Conservation (phyloP, 2,113 vertebrate genomes). For the Pitta sordida region DNA sequence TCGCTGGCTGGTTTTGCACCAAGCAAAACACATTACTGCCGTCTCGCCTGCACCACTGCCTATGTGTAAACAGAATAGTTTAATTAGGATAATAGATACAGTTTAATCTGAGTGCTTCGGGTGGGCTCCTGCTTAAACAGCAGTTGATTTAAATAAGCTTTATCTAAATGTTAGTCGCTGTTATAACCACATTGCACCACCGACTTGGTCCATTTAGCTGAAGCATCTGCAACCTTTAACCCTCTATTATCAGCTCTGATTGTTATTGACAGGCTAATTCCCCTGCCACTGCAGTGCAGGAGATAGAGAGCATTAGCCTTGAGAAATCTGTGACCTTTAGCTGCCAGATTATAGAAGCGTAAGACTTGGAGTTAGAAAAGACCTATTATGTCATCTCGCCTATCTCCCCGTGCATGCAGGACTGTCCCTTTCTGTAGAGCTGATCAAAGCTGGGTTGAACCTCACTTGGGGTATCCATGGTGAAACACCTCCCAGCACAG, state of each 20-base stretch:
- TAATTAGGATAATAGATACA: neutral
- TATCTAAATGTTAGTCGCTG: conserved; percentile 35
- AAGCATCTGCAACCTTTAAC: conserved; percentile 63
- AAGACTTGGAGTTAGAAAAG: conserved; percentile 22
- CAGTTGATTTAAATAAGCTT: conserved; percentile 47
- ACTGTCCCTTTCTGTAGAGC: neutral
- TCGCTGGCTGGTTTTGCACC: neutral
- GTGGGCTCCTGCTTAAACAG: neutral
- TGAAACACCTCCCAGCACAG: neutral
- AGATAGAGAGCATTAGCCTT: conserved; percentile 55
- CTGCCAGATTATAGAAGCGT: conserved; percentile 26
- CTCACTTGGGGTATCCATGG: conserved; percentile 10
- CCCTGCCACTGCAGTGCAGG: conserved; percentile 1
- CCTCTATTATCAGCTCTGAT: conserved; percentile 54
- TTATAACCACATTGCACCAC: neutral
- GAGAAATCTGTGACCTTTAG: conserved; percentile 65
- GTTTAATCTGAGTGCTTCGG: neutral
- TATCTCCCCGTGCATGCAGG: neutral
- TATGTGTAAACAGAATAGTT: neutral
- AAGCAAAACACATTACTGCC: fast-evolving
- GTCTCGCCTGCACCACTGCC: fast-evolving
- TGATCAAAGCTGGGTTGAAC: conserved; percentile 19
- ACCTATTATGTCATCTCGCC: conserved; percentile 9
- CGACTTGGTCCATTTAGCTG: neutral
- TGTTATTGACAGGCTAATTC: conserved; percentile 61